Evolutionary conservation across 2,113 vertebrate genomes (phyloP), one percentile per base, ranked within the genome.

Genomic region (Azemiops feae): DNA sequence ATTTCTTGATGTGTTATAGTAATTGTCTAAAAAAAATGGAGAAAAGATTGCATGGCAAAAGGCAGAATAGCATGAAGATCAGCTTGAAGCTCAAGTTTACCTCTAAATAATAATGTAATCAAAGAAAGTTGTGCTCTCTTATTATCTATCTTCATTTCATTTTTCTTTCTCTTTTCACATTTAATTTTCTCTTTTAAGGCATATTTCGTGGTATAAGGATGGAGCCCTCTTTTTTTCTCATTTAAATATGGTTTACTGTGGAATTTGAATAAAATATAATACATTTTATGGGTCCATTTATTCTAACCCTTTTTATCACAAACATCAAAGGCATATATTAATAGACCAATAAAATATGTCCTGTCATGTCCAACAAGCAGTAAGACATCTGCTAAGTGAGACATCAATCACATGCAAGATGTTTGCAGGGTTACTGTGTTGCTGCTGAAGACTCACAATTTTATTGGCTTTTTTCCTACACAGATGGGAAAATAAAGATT

Each of bases 331-430:
- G 57, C 0, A 0, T 91, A 23, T 95, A 94, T 96, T 97, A 97
- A 96, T 11, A 91, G 96, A 88, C 93, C 91, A 95, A 95, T 97
- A 97, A 97, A 97, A 95, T 94, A 95, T 91, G 81, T 85, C 92
- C 39, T 95, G 95, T 96, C 94, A 91, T 96, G 96, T 96, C 97
- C 95, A 97, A 93, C 95, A 96, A 94, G 95, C 93, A 96, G 60
- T 92, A 96, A 91, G 94, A 93, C 95, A 94, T 96, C 96, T 97
- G 94, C 93, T 96, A 95, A 96, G 94, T 92, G 93, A 96, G 94
- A 60, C 88, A 88, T 95, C 95, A 96, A 89, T 96, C 95, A 96
- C 45, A 92, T 91, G 92, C 87, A 94, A 95, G 94, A 93, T 93
- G 58, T 94, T 96, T 94, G 89, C 88, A 95, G 94, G 90, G 89